Percentiles rank a stretch among this genome's conserved stretches.
These are phyloP conservation scores for Beaufortia kweichowensis DNA, from an alignment of 2,113 vertebrate genomes.

Conservation along the genomic window DNA sequence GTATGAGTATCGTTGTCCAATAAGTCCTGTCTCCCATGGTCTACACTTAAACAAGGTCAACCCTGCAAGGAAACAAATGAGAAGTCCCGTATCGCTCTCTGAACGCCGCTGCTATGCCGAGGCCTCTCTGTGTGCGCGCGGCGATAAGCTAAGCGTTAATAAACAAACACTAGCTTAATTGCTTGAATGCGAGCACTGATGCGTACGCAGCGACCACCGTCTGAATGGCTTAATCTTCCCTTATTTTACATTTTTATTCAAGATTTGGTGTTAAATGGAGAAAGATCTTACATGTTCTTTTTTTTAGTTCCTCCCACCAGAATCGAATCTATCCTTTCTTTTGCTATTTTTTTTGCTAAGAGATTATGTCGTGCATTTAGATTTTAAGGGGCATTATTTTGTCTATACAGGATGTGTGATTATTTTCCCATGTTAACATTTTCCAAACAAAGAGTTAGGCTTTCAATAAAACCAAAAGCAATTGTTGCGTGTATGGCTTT, in stretches of 20 bases:
- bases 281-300: constrained; percentile 49
- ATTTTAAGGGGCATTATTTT: constrained; percentile 3
- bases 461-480: constrained; percentile 17
- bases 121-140: constrained; percentile 38
- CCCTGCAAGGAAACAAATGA: constrained; percentile 64
- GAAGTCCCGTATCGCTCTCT: constrained; percentile 51
- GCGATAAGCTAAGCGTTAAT: constrained; percentile 77
- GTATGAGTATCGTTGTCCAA: constrained; percentile 71
- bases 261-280: constrained; percentile 72
- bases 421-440: constrained; percentile 6
- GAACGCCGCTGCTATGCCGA: constrained; percentile 24
- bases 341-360: background rate
- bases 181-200: constrained; percentile 74
- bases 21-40: constrained; percentile 75
- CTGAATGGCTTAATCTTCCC: constrained; percentile 78
- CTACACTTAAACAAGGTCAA: constrained; percentile 75
- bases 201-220: constrained; percentile 65
- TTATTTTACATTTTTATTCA: constrained; percentile 72
- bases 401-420: constrained; percentile 1
- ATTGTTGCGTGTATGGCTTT: background rate
- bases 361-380: background rate
- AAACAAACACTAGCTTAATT: constrained; percentile 83
- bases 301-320: constrained; percentile 39
- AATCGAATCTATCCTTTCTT: constrained; percentile 35
- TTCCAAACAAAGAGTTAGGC: constrained; percentile 6